phyloP scores from a whole-genome alignment of 2,797 vertebrate species.

The Brachyrhaphis roseni region DNA sequence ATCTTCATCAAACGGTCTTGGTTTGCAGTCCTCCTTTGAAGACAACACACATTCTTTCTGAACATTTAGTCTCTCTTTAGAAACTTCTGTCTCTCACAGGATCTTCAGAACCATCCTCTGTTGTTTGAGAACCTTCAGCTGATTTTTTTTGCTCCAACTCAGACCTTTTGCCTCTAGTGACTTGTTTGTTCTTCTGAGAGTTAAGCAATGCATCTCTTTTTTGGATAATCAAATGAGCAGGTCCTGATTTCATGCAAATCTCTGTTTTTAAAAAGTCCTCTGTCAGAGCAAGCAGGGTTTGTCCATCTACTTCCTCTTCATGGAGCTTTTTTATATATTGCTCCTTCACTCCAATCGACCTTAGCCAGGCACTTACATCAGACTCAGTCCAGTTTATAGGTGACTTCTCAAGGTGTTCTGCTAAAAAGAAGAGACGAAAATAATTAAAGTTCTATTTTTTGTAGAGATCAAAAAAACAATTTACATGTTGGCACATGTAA shows the following conservation, averaged over 20 bases:
- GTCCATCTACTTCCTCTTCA: conserved; percentile 82
- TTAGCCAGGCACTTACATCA: conserved; percentile 82
- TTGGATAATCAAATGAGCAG: conserved; percentile 78
- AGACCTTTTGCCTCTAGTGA: background rate
- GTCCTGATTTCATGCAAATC: conserved; percentile 82
- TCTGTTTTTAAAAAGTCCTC: conserved; percentile 75
- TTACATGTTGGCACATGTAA: background rate
- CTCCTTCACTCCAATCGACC: conserved; percentile 78
- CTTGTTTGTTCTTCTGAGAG: conserved; percentile 23
- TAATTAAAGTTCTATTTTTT: background rate
- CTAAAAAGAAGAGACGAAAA: conserved; percentile 30
- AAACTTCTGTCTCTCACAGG: background rate
- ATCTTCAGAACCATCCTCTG: background rate
- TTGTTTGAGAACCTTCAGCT: rapidly evolving
- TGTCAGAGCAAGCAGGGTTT: conserved; percentile 68
- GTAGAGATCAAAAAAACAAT: background rate
- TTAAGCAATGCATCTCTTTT: conserved; percentile 77
- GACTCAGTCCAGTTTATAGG: conserved; percentile 79
- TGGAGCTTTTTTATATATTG: conserved; percentile 74
- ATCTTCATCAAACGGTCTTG: conserved; percentile 78
- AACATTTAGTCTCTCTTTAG: conserved; percentile 4
- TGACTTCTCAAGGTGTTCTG: conserved; percentile 43
- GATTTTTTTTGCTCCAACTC: conserved; percentile 11
- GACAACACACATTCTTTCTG: conserved; percentile 11
- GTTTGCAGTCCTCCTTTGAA: conserved; percentile 73